Evolutionary conservation across 2,797 vertebrate genomes (phyloP).

Genomic region (Artibeus lituratus): DNA sequence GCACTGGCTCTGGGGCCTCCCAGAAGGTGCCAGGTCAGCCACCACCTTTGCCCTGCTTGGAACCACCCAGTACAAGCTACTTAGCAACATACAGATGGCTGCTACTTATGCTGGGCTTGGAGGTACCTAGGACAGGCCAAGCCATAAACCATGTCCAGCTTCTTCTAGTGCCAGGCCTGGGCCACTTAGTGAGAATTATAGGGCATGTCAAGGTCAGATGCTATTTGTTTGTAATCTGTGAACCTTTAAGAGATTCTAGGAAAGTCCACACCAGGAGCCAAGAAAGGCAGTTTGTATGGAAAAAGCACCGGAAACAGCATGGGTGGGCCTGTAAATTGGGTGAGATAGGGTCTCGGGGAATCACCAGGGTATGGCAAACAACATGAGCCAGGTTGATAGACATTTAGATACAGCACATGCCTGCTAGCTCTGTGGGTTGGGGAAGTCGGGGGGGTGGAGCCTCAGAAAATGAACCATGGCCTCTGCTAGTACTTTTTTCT

Average conservation of each 20-base stretch:
- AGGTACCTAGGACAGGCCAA: background rate
- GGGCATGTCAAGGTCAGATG: background rate
- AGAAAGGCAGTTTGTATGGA: background rate
- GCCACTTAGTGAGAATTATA: background rate
- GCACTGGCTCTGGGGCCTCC: background rate
- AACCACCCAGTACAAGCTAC: background rate
- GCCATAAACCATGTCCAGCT: background rate
- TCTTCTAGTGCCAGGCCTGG: background rate
- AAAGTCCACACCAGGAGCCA: background rate
- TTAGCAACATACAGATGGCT: background rate
- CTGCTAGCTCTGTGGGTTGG: background rate
- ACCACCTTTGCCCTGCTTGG: too few relatives aligned
- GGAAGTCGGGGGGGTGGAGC: too few relatives aligned
- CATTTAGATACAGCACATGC: background rate
- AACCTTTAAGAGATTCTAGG: background rate
- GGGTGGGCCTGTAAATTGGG: background rate
- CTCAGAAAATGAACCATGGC: background rate
- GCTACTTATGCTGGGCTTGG: background rate
- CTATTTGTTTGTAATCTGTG: background rate
- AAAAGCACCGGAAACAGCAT: background rate
- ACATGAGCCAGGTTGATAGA: background rate
- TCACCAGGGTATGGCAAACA: background rate
- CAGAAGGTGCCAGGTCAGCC: background rate
- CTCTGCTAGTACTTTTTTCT: background rate
- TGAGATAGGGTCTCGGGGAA: background rate